Evolutionary conservation across 2,888 invertebrate genomes (phyloP).

Genomic region (Lasioglossum marginatum): DNA sequence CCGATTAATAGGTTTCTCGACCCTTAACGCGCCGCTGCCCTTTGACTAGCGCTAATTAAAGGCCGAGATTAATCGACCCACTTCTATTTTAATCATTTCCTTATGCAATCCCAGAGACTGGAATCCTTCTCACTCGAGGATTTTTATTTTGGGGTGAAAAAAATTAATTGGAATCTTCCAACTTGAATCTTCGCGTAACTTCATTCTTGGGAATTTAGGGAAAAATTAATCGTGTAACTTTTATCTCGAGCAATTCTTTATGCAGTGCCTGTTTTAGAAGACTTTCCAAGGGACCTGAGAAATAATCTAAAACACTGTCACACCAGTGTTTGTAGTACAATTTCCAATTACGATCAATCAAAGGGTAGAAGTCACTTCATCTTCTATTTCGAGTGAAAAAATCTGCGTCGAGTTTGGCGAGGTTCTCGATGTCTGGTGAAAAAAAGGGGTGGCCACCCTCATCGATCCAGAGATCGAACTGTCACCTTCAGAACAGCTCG

Average conservation of each 20-base stretch:
- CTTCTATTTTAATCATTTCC: background rate
- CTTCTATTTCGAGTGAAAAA: background rate
- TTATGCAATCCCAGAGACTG: background rate
- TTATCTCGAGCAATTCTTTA: background rate
- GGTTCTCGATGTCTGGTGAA: background rate
- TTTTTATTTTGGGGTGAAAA: background rate
- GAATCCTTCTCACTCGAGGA: background rate
- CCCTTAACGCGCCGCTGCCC: background rate
- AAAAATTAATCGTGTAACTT: background rate
- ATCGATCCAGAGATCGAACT: slow-evolving; percentile 66
- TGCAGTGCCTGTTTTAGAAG: too few species aligned
- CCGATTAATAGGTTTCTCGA: background rate
- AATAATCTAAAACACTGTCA: background rate
- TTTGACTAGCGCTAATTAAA: background rate
- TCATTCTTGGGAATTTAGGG: background rate
- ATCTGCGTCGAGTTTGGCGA: background rate
- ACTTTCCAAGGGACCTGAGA: background rate
- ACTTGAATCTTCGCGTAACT: background rate
- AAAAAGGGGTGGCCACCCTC: background rate
- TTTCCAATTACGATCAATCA: background rate
- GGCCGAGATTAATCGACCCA: background rate
- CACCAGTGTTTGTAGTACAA: background rate
- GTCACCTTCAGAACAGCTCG: slow-evolving; percentile 33
- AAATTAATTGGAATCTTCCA: background rate
- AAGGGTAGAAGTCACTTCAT: background rate